These are phyloP conservation scores for Amiota mariae DNA, from an alignment of 2,888 invertebrate genomes.

Conservation along the genomic window DNA sequence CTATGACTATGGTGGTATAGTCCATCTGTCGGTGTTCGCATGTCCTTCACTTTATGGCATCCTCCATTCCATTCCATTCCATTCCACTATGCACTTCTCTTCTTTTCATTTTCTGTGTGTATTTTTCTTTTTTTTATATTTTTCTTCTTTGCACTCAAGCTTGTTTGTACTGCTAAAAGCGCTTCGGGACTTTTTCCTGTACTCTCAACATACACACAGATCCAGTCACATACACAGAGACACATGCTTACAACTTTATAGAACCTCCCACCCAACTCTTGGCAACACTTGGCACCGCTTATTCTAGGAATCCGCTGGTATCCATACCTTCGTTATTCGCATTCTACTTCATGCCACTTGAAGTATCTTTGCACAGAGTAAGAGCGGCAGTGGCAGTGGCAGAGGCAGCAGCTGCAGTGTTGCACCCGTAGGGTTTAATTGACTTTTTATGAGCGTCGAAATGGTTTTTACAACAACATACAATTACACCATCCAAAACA, in stretches of 20 bases:
- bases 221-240: conserved; percentile 27
- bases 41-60: conserved; percentile 10
- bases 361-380: conserved; percentile 9
- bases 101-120: conserved; percentile 18
- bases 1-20: neutral
- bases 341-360: conserved; percentile 35
- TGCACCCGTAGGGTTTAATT: conserved; percentile 57
- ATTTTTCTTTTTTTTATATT: conserved; percentile 9
- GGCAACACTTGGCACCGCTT: conserved; percentile 21
- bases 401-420: conserved; percentile 12
- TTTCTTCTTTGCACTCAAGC: conserved; percentile 31
- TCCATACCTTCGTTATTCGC: conserved; percentile 35
- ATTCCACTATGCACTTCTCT: conserved; percentile 14
- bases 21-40: conserved; percentile 21
- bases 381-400: neutral
- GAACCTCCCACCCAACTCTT: conserved; percentile 29
- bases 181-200: conserved; percentile 42
- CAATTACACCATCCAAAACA: neutral
- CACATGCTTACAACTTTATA: conserved; percentile 18
- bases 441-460: conserved; percentile 62
- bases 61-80: conserved; percentile 22
- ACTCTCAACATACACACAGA: conserved; percentile 51
- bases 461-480: conserved; percentile 18
- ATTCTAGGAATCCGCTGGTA: neutral
- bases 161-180: conserved; percentile 65